Evolutionary conservation across 2,113 vertebrate genomes (phyloP), one percentile per base, ranked within the genome.

Genomic region (Antigone vipio): DNA sequence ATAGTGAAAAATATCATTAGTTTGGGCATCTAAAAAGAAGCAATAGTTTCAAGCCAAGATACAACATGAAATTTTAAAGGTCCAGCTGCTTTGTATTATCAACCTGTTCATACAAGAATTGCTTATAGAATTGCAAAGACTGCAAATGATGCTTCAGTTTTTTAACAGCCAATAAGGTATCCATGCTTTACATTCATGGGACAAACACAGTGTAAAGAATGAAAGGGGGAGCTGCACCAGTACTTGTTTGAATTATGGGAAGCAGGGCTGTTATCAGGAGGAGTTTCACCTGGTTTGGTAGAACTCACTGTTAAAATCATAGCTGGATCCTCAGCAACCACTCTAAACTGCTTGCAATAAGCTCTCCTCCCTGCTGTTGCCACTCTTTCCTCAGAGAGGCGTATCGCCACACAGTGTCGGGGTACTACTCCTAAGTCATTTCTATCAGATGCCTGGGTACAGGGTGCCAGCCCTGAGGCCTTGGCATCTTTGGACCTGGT

Each of bases 321-420:
- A 60, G 52, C 27, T n/a, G 38, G 40, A 26, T 22, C 40, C n/a
- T 77, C 69, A 66, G 63, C 50, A 82, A n/a, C 20, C 23, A 53
- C n/a, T 24, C 52, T 18, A 7, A 86, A 44, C 20, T 38, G 30
- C 52, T 34, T 49, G 12, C 56, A 50, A 45, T 18, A 44, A 72
- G 59, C 53, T 73, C 58, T 60, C 52, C 27, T 82, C 38, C 27
- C 21, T 2, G 1, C 44, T 42, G 44, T 7, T 42, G 22, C 55
- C 22, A 26, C n/a, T 29, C 50, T 53, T 64, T 13, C n/a, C 45
- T 69, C 67, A 42, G 35, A 44, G 30, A 44, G 35, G 21, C 19
- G 18, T 13, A n/a, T 2, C 1, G 3, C 14, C 38, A 30, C 29
- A 29, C 26, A 17, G 30, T 24, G 50, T 18, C 0, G 0, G 12